A percentile compares a stretch with the other conserved stretches of the same genome.
Conservation (phyloP, 2,113 vertebrate species). For the Pelvicachromis taeniatus region DNA sequence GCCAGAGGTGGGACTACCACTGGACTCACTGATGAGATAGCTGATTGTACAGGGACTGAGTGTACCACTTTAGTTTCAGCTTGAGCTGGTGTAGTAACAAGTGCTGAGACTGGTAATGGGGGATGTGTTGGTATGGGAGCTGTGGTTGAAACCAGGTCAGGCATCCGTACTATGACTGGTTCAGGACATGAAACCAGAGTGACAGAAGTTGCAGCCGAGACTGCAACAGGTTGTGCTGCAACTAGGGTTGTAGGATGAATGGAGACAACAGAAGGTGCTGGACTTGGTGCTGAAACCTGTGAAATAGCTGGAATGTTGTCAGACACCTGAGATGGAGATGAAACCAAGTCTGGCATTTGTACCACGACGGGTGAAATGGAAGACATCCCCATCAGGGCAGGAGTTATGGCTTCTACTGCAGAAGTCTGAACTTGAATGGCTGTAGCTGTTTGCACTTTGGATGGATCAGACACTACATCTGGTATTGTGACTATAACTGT, state of each 20-base stretch:
- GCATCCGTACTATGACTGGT: conserved; percentile 65
- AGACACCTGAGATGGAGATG: conserved; percentile 54
- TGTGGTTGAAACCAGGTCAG: conserved; percentile 64
- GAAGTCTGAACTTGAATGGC: not conserved
- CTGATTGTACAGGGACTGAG: conserved; percentile 41
- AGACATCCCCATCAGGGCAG: not conserved
- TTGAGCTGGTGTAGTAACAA: conserved; percentile 19
- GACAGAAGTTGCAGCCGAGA: not conserved
- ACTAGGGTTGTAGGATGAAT: conserved; percentile 1
- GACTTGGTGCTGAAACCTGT: conserved; percentile 41
- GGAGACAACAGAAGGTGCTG: conserved; percentile 22
- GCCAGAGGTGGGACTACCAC: not conserved
- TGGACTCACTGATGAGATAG: conserved; percentile 12
- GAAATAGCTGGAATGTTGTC: conserved; percentile 6
- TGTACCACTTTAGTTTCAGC: conserved; percentile 41
- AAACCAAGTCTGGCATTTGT: conserved; percentile 66
- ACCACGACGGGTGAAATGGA: conserved; percentile 22
- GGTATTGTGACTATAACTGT: conserved; percentile 53
- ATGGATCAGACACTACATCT: conserved; percentile 58
- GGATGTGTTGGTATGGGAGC: conserved; percentile 38
- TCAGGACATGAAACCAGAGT: conserved; percentile 1
- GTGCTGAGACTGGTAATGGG: conserved; percentile 33
- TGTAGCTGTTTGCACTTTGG: conserved; percentile 17
- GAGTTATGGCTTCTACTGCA: not conserved
- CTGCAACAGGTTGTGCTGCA: not conserved